Percentiles rank a stretch among this genome's conserved stretches.
Conservation (phyloP, 1,140 invertebrate species). For the Luehdorfia chinensis region DNA sequence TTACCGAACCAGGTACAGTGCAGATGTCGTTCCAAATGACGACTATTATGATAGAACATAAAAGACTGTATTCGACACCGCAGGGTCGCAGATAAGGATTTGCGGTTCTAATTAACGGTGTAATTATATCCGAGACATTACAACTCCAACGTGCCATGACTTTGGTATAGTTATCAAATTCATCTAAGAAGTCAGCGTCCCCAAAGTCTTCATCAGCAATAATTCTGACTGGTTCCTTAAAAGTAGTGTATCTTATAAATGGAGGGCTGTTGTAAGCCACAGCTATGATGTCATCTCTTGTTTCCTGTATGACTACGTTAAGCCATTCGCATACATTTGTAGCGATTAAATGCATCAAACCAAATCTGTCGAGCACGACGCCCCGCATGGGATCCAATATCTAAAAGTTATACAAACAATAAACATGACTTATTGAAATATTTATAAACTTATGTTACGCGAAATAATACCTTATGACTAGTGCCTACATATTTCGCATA, state of each 20-base stretch:
- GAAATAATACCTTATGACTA: no score
- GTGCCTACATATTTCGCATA: no score
- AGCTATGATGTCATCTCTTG: conserved; percentile 79
- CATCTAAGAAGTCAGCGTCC: conserved; percentile 34
- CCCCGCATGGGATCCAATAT: conserved; percentile 68
- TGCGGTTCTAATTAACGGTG: conserved; percentile 79
- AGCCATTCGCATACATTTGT: conserved; percentile 83
- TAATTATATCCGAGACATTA: conserved; percentile 78
- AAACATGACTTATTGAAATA: no score
- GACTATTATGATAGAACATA: conserved; percentile 82
- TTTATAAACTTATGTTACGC: no score
- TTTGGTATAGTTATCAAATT: conserved; percentile 24
- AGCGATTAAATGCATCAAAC: conserved; percentile 79
- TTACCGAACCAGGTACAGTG: conserved; percentile 76
- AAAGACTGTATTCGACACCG: conserved; percentile 86
- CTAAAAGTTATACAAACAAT: conserved; percentile 37
- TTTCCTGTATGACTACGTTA: conserved; percentile 81
- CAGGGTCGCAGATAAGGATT: conserved; percentile 84
- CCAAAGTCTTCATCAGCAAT: conserved; percentile 34
- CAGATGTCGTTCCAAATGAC: conserved; percentile 81
- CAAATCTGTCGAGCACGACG: conserved; percentile 78
- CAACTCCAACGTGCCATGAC: conserved; percentile 45
- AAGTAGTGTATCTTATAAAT: conserved; percentile 45
- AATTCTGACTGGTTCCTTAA: conserved; percentile 34
- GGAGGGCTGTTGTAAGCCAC: conserved; percentile 50